Base-by-base conservation (phyloP, 2,888 invertebrate genomes). In the Drosophila pegasa region DNA sequence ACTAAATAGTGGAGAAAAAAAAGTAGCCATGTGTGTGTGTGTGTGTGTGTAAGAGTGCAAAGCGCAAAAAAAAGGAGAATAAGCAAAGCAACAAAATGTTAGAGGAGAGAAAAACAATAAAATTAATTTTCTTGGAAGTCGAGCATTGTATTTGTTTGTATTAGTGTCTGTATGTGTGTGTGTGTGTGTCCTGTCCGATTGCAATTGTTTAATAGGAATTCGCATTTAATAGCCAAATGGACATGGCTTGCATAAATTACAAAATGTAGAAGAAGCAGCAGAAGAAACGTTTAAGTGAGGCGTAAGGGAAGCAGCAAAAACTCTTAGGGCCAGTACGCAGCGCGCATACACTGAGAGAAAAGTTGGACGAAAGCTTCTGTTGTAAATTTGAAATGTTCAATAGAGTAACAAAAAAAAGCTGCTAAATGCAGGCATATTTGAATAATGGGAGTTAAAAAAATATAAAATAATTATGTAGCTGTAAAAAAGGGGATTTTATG, bases 1-100 rank as follows among this genome's bases (percentile, higher is more conserved):
- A 55, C 57, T 56, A 74, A 74, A 64, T 45, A 69, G 27, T 56
- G 73, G 65, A 68, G 52, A 66, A 35, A 48, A 59, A 75, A 14
- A 14, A 57, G 16, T 25, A 33, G 14, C 5, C 6, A 35, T 16
- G 2, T 29, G 9, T 35, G 27, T 10, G 2, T 38, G 10, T 18
- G 10, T 38, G 18, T 16, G 8, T 40, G 43, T 62, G 47, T 67
- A 52, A 63, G 55, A 65, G 57, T 66, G 68, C 63, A 55, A 54
- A 45, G 45, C 38, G 51, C 35, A 60, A 58, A 37, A 43, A 67
- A 50, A 41, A 35, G 31, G 25, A 20, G 27, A 52, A 56, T 12
- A 27, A 10, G 3, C n/a, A 57, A 27, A 10, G 3, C n/a, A 57
- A 52, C 56, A 45, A 62, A 51, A 16, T 7, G 20, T 14, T 52